Conservation (phyloP, 2,888 invertebrate species). For the Mimumesa dahlbomi region DNA sequence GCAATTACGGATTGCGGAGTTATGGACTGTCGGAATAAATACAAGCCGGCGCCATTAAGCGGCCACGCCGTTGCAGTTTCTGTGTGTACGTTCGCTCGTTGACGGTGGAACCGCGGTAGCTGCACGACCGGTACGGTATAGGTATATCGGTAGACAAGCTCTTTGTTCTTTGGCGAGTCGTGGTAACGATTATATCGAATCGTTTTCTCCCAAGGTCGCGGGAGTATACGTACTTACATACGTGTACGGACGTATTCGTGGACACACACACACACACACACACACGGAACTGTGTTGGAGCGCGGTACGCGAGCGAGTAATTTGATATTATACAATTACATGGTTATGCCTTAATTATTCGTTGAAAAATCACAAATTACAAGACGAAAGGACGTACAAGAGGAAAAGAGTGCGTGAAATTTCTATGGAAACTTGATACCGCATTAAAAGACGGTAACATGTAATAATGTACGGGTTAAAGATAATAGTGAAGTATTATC, state of each 20-base stretch:
- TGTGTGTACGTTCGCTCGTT: slow-evolving; percentile 3
- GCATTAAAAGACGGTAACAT: too few relatives aligned
- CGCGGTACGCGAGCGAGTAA: too few relatives aligned
- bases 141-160: slow-evolving; percentile 45
- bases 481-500: too few relatives aligned
- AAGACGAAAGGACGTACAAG: too few relatives aligned
- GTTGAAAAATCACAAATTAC: too few relatives aligned
- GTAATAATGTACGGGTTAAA: too few relatives aligned
- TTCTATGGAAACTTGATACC: too few relatives aligned
- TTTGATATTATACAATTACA: too few relatives aligned
- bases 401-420: too few relatives aligned
- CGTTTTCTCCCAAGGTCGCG: slow-evolving; percentile 57
- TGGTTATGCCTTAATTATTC: too few relatives aligned
- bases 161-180: slow-evolving; percentile 59
- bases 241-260: background rate
- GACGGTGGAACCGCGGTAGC: slow-evolving; percentile 33
- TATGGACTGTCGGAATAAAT: slow-evolving; percentile 73
- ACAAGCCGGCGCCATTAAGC: slow-evolving; percentile 66
- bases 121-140: slow-evolving; percentile 18
- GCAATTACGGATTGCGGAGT: slow-evolving; percentile 72
- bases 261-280: slow-evolving; percentile 8
- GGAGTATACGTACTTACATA: slow-evolving; percentile 5
- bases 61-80: slow-evolving; percentile 26
- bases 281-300: too few relatives aligned
- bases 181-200: slow-evolving; percentile 61